These are phyloP conservation scores for Chrysogorgia sp. DNA, from an alignment of 92 coral and sea anemone genomes.

Conservation along the genomic window DNA sequence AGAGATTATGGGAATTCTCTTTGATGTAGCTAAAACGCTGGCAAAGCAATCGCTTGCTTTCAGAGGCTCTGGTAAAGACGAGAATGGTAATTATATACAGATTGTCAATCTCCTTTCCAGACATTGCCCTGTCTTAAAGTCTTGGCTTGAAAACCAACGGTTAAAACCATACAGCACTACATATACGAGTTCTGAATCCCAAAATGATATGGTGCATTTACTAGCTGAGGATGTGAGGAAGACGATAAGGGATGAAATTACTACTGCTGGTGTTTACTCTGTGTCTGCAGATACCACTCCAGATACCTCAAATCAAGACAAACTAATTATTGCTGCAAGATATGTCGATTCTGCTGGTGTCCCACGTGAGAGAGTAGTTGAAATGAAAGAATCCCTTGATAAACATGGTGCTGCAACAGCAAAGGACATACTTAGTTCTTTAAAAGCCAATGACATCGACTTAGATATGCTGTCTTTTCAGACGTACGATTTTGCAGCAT, in stretches of 20 bases:
- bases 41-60: conserved; percentile 29
- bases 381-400: conserved; percentile 33
- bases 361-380: conserved; percentile 25
- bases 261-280: conserved; percentile 13
- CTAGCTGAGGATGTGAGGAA: conserved; percentile 19
- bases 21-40: too few relatives aligned
- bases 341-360: conserved; percentile 15
- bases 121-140: conserved; percentile 7
- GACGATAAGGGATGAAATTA: background rate
- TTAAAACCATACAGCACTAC: conserved; percentile 35
- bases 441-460: conserved; percentile 6
- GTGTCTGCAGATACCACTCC: conserved; percentile 38
- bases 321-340: conserved; percentile 32
- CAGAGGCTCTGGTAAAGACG: conserved; percentile 16
- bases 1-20: background rate
- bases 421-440: conserved; percentile 21
- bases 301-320: conserved; percentile 35
- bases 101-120: conserved; percentile 36
- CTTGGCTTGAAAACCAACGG: conserved; percentile 9
- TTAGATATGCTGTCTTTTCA: conserved; percentile 7
- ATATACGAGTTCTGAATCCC: conserved; percentile 15
- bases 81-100: conserved; percentile 24
- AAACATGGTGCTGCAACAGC: conserved; percentile 30
- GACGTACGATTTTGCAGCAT: conserved; percentile 31
- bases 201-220: conserved; percentile 17